Evolutionary conservation across 2,888 invertebrate genomes (phyloP).

Genomic region (Drosophila kokeensis): DNA sequence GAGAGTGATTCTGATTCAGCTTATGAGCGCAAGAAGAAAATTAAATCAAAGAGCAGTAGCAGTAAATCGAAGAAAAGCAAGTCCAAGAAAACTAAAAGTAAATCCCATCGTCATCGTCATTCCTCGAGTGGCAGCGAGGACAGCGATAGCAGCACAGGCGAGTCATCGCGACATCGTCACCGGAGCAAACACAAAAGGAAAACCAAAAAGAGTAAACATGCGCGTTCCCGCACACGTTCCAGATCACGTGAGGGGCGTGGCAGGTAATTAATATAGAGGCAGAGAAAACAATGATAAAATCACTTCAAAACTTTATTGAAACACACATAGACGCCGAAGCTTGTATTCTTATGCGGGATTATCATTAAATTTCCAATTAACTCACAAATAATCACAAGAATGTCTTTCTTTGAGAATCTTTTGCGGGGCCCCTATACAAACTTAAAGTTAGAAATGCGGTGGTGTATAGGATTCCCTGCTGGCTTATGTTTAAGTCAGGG

Average conservation of each 20-base stretch:
- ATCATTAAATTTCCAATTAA: slow-evolving; percentile 75
- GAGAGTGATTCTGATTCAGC: slow-evolving; percentile 73
- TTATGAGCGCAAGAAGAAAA: slow-evolving; percentile 67
- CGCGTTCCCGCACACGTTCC: slow-evolving; percentile 81
- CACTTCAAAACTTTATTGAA: slow-evolving; percentile 72
- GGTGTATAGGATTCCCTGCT: slow-evolving; percentile 38
- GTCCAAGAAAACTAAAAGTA: slow-evolving; percentile 71
- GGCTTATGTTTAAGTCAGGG: slow-evolving; percentile 29
- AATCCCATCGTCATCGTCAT: slow-evolving; percentile 52
- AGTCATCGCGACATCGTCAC: slow-evolving; percentile 56
- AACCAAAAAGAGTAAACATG: slow-evolving; percentile 84
- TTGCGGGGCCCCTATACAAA: slow-evolving; percentile 43
- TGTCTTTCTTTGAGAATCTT: slow-evolving; percentile 68
- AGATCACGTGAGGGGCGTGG: slow-evolving; percentile 60
- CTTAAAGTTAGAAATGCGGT: slow-evolving; percentile 60
- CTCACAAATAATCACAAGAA: slow-evolving; percentile 76
- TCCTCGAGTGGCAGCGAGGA: slow-evolving; percentile 19
- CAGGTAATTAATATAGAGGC: slow-evolving; percentile 25
- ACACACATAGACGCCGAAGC: slow-evolving; percentile 61
- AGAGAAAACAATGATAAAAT: slow-evolving; percentile 27
- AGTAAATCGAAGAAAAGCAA: slow-evolving; percentile 71
- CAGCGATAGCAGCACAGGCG: slow-evolving; percentile 34
- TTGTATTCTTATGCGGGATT: slow-evolving; percentile 65
- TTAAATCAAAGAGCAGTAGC: slow-evolving; percentile 53
- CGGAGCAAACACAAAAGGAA: slow-evolving; percentile 81